Percentiles rank a stretch among this genome's conserved stretches.
Conservation (phyloP, 1,140 invertebrate genomes). For the Drosophila auraria region DNA sequence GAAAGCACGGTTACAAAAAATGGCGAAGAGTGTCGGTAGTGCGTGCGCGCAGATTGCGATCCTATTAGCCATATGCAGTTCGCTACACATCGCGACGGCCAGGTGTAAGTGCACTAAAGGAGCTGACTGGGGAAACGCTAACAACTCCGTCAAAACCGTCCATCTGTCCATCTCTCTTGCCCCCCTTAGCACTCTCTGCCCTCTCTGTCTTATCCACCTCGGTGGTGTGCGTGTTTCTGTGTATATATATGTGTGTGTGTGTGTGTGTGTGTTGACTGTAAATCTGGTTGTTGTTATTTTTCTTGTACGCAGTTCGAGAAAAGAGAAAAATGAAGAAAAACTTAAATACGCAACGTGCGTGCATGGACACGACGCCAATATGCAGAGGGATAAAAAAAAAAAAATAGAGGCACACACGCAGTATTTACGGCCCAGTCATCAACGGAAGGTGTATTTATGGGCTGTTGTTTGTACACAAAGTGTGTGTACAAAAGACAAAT, state of each 20-base stretch:
- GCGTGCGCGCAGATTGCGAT: conserved; percentile 74
- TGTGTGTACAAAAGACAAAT: conserved; percentile 41
- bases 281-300: conserved; percentile 54
- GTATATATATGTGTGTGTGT: not conserved
- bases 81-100: conserved; percentile 32
- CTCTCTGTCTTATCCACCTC: conserved; percentile 10
- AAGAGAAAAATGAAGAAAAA: conserved; percentile 10
- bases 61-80: conserved; percentile 58
- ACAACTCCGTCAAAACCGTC: not conserved
- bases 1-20: conserved; percentile 57
- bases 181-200: not conserved
- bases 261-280: conserved; percentile 43
- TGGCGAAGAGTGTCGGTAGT: conserved; percentile 71
- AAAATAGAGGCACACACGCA: conserved; percentile 1
- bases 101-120: conserved; percentile 50
- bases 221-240: conserved; percentile 21
- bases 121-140: conserved; percentile 10
- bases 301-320: conserved; percentile 32
- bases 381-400: not conserved
- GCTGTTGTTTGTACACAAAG: conserved; percentile 46
- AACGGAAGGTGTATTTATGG: conserved; percentile 23
- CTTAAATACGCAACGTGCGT: conserved; percentile 13
- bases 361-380: conserved; percentile 1
- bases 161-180: conserved; percentile 2
- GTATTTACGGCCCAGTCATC: conserved; percentile 12